Base-by-base conservation (phyloP, 2,888 invertebrate genomes). In the Rhamnusium bicolor region DNA sequence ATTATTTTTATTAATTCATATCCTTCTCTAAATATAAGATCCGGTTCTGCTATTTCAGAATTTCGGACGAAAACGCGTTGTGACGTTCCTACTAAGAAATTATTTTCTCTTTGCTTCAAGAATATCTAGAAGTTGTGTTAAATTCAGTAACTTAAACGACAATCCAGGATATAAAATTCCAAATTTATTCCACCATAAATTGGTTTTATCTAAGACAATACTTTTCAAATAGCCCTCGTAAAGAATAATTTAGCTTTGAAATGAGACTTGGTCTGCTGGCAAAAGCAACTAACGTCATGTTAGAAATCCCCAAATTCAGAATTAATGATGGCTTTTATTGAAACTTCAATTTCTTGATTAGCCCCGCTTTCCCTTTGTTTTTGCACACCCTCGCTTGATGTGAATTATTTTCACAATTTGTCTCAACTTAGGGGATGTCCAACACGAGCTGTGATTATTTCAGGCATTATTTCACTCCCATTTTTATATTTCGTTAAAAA, bases 291-390 rank as follows among this genome's bases (percentile, higher is more conserved):
- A 65, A 53, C 65, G 65, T 65, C 65, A 65, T 65, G 65, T 65
- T 65, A 65, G 72, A 75, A 72, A 62, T 77, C 86, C 85, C 87
- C 86, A 87, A 89, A 88, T 86, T 87, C 86, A 90, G 91, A 92
- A 92, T 92, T 92, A 92, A 92, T 92, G 92, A 92, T 91, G 90
- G 91, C 90, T 91, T 91, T 92, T 92, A 92, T 92, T 92, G 91
- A 90, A 91, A 91, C 90, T 90, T 90, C 91, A 91, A 91, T 91
- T 91, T 92, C 86, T 83, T 77, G 77, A 77, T 77, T 77, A 77
- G 75, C 70, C 69, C 69, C 58, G 80, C 85, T 81, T 80, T 79
- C 79, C 80, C 73, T 80, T 77, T 76, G 78, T 75, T 73, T 74
- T 73, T 69, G 63, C 72, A 62, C 69, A 69, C 69, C 79, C 78